Percentiles rank a stretch among this genome's conserved stretches.
These are phyloP conservation scores for Zingel zingel DNA, from an alignment of 2,113 vertebrate species.

Conservation along the genomic window DNA sequence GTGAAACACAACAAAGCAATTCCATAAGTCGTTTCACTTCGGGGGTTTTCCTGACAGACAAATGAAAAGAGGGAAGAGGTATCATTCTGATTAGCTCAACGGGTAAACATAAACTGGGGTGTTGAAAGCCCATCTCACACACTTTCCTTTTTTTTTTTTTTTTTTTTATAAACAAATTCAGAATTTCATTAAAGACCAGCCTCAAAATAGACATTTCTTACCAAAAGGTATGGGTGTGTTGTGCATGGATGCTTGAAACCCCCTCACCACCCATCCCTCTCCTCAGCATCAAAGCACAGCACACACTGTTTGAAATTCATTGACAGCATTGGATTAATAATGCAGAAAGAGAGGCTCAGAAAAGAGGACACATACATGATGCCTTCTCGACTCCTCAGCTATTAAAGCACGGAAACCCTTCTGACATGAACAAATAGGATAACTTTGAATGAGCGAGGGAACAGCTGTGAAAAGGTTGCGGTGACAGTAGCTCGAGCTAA, in stretches of 20 bases:
- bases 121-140: constrained; percentile 3
- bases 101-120: constrained; percentile 47
- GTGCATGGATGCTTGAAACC: constrained; percentile 42
- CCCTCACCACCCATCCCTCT: constrained; percentile 21
- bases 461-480: constrained; percentile 49
- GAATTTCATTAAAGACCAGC: constrained; percentile 52
- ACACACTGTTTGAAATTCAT: constrained; percentile 78
- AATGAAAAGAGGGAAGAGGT: constrained; percentile 30
- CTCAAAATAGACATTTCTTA: constrained; percentile 59
- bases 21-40: constrained; percentile 21
- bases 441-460: constrained; percentile 46
- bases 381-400: constrained; percentile 55
- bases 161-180: background rate
- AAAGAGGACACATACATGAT: constrained; percentile 62
- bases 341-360: constrained; percentile 70
- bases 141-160: background rate
- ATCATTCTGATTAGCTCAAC: constrained; percentile 34
- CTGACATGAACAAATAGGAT: constrained; percentile 64
- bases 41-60: constrained; percentile 36
- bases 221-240: constrained; percentile 45
- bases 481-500: constrained; percentile 45
- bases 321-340: constrained; percentile 82
- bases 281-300: constrained; percentile 77
- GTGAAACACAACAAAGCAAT: constrained; percentile 23
- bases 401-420: constrained; percentile 61